Percentiles rank a stretch among this genome's conserved stretches.
Conservation (phyloP, 2,888 invertebrate genomes). For the Aphrophora alni region DNA sequence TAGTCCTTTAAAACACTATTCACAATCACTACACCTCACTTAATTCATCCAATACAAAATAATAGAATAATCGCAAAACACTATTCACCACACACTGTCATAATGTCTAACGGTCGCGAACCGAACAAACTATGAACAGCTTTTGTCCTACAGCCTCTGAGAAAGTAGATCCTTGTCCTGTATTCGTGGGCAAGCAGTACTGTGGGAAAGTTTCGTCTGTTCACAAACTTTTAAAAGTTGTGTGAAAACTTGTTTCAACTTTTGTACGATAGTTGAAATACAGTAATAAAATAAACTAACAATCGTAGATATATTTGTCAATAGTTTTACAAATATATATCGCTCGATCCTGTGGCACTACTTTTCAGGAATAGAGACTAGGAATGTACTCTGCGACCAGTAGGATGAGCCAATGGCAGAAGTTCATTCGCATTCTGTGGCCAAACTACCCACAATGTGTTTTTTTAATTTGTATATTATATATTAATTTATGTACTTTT, state of each 20-base stretch:
- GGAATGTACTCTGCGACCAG: conserved; percentile 27
- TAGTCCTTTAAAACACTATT: conserved; percentile 41
- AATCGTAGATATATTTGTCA: background rate
- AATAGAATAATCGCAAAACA: conserved; percentile 17
- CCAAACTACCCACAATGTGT: background rate
- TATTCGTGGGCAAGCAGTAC: conserved; percentile 36
- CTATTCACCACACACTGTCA: conserved; percentile 30
- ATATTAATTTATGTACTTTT: too few relatives aligned
- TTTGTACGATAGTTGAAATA: background rate
- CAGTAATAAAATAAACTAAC: background rate
- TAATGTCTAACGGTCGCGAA: conserved; percentile 36
- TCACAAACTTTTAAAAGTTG: background rate
- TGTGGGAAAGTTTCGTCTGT: conserved; percentile 37
- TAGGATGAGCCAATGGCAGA: conserved; percentile 36
- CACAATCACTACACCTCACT: conserved; percentile 40
- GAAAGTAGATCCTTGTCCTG: conserved; percentile 28
- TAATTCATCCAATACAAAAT: conserved; percentile 21
- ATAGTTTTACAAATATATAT: background rate
- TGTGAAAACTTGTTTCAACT: background rate
- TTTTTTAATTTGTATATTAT: background rate
- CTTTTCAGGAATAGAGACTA: conserved; percentile 26
- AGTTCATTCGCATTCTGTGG: conserved; percentile 19
- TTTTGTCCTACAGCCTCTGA: conserved; percentile 39
- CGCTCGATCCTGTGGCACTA: conserved; percentile 30
- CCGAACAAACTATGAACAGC: conserved; percentile 40